Base-by-base conservation (phyloP, 2,888 invertebrate genomes). In the Perithous albicinctus region DNA sequence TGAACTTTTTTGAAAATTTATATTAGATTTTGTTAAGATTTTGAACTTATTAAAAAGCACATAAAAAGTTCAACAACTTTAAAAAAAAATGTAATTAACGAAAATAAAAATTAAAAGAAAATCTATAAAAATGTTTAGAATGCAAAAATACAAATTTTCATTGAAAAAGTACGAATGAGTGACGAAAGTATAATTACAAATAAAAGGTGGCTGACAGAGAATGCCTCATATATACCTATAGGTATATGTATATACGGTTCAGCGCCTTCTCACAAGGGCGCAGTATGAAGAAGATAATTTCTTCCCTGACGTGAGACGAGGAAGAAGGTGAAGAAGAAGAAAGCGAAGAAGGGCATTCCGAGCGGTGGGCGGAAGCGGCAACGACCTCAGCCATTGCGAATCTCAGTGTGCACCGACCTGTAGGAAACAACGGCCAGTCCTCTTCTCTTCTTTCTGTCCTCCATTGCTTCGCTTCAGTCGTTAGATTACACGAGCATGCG, bases 271-370 rank as follows among this genome's bases (percentile, higher is more conserved):
- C 32, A n/a, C 51, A 20, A 69, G 51, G 51, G 23, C 67, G 23
- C 10, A 69, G 38, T 18, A 8, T 10, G 26, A 26, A 8, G 54
- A 15, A 15, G 23, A 69, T 69, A 69, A 54, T 69, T 69, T 54
- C 69, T 54, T 26, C 69, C 23, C 38, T 20, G 69, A 3, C 48
- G 51, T 35, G 51, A 43, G 43, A 64, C 1, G 26, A 2, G 12
- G 26, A 23, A 1, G 54, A 26, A 10, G 26, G 26, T 0, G 51
- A 51, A 51, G 51, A 51, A 23, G 23, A 51, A 20, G 23, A 20
- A 51, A 1, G 32, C 18, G 20, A 12, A 29, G 48, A 51, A 38
- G 35, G 54, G 35, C 6, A 54, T 6, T 6, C 23, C 23, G 15
- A n/a, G 15, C 29, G 2, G 35, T 35, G 59, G 18, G 20, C 26